phyloP scores from a whole-genome alignment of 1,140 invertebrate genomes.

The Eurosta solidaginis region DNA sequence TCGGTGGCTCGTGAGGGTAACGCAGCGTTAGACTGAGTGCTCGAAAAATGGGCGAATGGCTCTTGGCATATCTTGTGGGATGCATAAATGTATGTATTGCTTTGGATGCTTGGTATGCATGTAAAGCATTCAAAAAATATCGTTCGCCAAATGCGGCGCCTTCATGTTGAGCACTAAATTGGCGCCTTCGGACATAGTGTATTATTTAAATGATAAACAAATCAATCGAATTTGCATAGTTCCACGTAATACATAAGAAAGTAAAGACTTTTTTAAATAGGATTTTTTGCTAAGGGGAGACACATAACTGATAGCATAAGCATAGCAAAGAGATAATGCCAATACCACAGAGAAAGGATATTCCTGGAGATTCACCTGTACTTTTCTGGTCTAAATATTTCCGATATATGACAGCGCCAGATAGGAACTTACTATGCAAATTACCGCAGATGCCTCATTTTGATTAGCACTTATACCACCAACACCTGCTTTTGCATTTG shows the following conservation, averaged over 20 bases:
- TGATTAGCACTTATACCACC: neutral
- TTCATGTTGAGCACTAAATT: conserved; percentile 45
- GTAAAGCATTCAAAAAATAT: conserved; percentile 45
- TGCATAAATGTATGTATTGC: conserved; percentile 52
- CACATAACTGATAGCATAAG: too few species aligned
- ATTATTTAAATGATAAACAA: too few species aligned
- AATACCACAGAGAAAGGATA: too few species aligned
- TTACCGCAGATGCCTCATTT: neutral
- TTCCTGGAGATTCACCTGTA: too few species aligned
- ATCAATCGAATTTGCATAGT: too few species aligned
- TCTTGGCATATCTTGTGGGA: conserved; percentile 46
- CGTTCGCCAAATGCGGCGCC: conserved; percentile 42
- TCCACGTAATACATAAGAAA: too few species aligned
- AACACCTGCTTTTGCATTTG: neutral
- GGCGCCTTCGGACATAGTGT: too few species aligned
- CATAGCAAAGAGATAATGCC: too few species aligned
- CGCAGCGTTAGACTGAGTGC: conserved; percentile 43
- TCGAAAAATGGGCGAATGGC: conserved; percentile 49
- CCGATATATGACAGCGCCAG: too few species aligned
- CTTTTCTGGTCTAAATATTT: too few species aligned
- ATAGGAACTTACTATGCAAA: neutral
- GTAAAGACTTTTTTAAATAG: too few species aligned
- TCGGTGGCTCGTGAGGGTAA: conserved; percentile 47
- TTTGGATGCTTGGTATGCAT: conserved; percentile 49
- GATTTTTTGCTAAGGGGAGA: too few species aligned